Percentiles rank a stretch among this genome's conserved stretches.
Evolutionary conservation across 2,797 vertebrate species (phyloP).

Genomic region (Morelia viridis): DNA sequence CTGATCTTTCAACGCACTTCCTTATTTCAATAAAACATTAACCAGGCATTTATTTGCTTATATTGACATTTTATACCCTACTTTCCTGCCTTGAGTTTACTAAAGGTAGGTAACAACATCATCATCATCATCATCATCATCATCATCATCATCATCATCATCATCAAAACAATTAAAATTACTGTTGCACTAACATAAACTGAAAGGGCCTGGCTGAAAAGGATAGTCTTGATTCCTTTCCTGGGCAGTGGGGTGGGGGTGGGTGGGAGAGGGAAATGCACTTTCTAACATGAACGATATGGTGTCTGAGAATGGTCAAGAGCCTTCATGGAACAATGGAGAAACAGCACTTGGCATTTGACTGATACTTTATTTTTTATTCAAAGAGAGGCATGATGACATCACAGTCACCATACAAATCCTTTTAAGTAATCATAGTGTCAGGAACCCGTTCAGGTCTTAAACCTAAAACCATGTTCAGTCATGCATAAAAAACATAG

Average conservation of each 20-base stretch:
- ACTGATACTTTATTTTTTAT: neutral
- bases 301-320: neutral
- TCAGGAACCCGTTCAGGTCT: neutral
- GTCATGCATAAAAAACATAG: neutral
- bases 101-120: neutral
- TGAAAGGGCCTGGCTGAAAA: neutral
- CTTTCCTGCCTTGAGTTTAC: neutral
- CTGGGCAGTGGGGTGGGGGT: neutral
- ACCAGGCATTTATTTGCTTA: neutral
- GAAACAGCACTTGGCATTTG: neutral
- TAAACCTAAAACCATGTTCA: neutral
- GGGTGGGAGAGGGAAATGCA: neutral
- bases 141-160: neutral
- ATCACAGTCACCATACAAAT: too few relatives aligned
- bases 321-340: neutral
- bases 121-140: neutral
- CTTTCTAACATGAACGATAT: neutral
- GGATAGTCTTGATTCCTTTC: neutral
- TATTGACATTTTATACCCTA: neutral
- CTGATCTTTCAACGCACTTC: neutral
- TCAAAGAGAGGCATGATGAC: neutral
- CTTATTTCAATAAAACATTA: neutral
- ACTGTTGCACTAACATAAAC: neutral
- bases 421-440: too few relatives aligned
- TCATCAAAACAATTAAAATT: neutral